These are phyloP conservation scores for Diloba caeruleocephala DNA, from an alignment of 2,888 invertebrate genomes.

Conservation along the genomic window DNA sequence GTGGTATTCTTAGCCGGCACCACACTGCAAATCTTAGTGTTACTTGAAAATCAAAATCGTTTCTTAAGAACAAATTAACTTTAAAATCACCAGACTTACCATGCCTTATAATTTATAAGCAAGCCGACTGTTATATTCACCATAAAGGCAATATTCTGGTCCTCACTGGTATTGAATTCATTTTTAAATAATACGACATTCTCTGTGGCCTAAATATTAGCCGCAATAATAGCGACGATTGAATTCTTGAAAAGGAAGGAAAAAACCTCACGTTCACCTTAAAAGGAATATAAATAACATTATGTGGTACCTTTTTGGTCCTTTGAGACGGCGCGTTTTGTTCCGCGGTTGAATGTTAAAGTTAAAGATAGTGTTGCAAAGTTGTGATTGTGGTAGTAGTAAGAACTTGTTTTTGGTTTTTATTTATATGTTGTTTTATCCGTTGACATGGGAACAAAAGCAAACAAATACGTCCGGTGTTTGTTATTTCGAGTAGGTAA, in stretches of 20 bases:
- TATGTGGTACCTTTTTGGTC: slow-evolving; percentile 24
- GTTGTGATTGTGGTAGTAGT: too few relatives aligned
- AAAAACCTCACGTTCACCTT: slow-evolving; percentile 7
- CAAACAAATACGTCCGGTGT: too few relatives aligned
- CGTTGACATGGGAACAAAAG: too few relatives aligned
- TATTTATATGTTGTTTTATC: too few relatives aligned
- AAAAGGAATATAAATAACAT: slow-evolving; percentile 46
- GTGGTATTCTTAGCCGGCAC: too few relatives aligned
- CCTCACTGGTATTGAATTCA: slow-evolving; percentile 7
- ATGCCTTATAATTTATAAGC: too few relatives aligned
- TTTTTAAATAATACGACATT: slow-evolving; percentile 15
- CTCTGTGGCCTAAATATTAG: slow-evolving; percentile 26
- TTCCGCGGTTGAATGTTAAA: slow-evolving; percentile 3
- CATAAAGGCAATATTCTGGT: slow-evolving; percentile 2
- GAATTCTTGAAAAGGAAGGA: slow-evolving; percentile 4
- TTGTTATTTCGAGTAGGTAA: too few relatives aligned
- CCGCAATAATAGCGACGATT: slow-evolving; percentile 10
- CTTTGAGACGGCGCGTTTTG: slow-evolving; percentile 16
- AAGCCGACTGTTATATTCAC: background rate
- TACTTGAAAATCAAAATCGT: too few relatives aligned
- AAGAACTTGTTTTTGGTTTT: too few relatives aligned
- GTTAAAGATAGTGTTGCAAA: background rate
- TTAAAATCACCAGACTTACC: too few relatives aligned
- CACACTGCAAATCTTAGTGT: too few relatives aligned
- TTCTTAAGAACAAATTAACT: too few relatives aligned